Percentiles rank a stretch among this genome's conserved stretches.
Evolutionary conservation across 2,888 invertebrate species (phyloP).

Genomic region (Antheraea assamensis): DNA sequence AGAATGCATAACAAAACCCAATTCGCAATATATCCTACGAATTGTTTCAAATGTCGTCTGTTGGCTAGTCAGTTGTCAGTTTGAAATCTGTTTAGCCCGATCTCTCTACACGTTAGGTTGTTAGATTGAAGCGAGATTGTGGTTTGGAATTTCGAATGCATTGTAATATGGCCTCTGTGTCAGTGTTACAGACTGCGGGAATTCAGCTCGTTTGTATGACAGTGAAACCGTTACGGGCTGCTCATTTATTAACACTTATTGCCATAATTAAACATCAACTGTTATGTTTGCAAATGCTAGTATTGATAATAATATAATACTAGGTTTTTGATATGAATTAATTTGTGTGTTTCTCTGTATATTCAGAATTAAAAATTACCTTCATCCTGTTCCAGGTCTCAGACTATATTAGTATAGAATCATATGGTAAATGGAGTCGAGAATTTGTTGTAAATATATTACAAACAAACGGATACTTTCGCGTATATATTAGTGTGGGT

Average conservation of each 20-base stretch:
- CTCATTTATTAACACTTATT: neutral
- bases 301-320: too few species aligned
- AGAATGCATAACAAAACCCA: neutral
- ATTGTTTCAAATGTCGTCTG: neutral
- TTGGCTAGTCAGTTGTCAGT: conserved; percentile 8
- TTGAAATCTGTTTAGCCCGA: conserved; percentile 10
- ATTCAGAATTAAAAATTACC: too few species aligned
- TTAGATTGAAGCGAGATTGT: conserved; percentile 5
- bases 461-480: too few species aligned
- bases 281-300: too few species aligned
- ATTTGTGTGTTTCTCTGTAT: too few species aligned
- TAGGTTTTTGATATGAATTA: too few species aligned
- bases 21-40: neutral
- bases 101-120: neutral
- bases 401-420: too few species aligned
- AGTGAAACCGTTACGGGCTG: too few species aligned
- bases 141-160: conserved; percentile 13
- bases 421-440: too few species aligned
- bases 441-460: too few species aligned
- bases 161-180: neutral
- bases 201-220: neutral
- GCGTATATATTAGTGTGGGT: too few species aligned
- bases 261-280: neutral
- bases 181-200: neutral
- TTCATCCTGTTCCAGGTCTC: too few species aligned